phyloP scores from a whole-genome alignment of 2,888 invertebrate genomes.

The Bembecia ichneumoniformis region DNA sequence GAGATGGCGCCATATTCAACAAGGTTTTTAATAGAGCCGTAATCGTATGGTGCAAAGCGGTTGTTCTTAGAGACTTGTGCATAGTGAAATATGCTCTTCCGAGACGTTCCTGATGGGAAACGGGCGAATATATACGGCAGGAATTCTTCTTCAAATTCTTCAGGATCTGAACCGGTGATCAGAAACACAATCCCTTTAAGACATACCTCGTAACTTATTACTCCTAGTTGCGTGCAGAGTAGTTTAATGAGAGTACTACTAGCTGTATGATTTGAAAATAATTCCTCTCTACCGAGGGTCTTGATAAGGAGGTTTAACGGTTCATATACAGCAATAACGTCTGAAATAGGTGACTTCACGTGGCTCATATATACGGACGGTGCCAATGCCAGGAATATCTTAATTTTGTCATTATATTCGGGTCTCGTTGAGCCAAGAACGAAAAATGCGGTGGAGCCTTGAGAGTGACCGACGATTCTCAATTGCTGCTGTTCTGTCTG shows the following conservation, averaged over 20 bases:
- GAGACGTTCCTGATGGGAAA: constrained; percentile 30
- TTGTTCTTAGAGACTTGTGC: constrained; percentile 20
- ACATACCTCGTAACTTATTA: constrained; percentile 9
- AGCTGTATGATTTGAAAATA: constrained; percentile 14
- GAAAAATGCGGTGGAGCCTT: constrained; percentile 75
- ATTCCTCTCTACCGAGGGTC: constrained; percentile 27
- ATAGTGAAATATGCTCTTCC: constrained; percentile 29
- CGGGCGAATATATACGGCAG: constrained; percentile 18
- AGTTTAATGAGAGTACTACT: constrained; percentile 4
- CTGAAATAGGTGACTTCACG: constrained; percentile 23
- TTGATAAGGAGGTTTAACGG: constrained; percentile 39
- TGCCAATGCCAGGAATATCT: constrained; percentile 63
- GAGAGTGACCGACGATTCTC: constrained; percentile 80
- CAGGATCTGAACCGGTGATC: constrained; percentile 14
- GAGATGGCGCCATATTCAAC: neutral
- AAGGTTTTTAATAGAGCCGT: constrained; percentile 22
- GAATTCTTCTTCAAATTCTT: constrained; percentile 25
- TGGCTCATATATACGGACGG: constrained; percentile 64
- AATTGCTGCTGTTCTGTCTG: constrained; percentile 67
- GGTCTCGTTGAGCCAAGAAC: constrained; percentile 67
- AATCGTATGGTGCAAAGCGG: constrained; percentile 30
- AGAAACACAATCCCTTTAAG: constrained; percentile 4
- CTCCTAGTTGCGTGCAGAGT: constrained; percentile 12
- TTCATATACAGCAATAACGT: constrained; percentile 26
- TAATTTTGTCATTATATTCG: constrained; percentile 73